These are phyloP conservation scores for Mustela lutreola DNA, from an alignment of 2,113 vertebrate species.

Conservation along the genomic window DNA sequence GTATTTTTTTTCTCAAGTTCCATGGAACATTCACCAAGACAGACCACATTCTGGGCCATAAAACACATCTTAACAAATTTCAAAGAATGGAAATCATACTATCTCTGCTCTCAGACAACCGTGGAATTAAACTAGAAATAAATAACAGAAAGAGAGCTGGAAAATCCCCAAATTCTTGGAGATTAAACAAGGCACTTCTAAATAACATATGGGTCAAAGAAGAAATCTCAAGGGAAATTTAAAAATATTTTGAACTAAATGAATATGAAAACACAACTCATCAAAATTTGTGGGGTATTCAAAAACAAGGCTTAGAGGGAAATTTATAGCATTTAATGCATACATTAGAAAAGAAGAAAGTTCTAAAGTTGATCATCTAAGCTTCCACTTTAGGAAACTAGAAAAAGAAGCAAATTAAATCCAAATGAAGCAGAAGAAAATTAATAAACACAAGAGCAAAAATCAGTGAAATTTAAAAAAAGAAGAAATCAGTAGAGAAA, in stretches of 20 bases:
- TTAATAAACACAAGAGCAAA: slow-evolving; percentile 5
- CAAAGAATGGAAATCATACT: not conserved
- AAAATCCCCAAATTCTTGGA: not conserved
- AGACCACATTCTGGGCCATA: not conserved
- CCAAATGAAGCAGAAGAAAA: slow-evolving; percentile 13
- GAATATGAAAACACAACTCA: not conserved
- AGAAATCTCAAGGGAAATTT: slow-evolving; percentile 7
- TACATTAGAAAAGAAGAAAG: not conserved
- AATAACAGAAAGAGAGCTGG: not conserved
- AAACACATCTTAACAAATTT: slow-evolving; percentile 21
- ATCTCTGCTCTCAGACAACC: not conserved
- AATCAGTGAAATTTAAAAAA: not conserved
- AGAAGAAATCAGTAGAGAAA: not conserved
- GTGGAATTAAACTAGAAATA: slow-evolving; percentile 21
- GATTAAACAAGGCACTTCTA: not conserved
- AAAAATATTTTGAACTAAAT: slow-evolving; percentile 28
- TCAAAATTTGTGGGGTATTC: not conserved
- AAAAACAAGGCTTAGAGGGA: not conserved
- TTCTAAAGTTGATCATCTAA: not conserved
- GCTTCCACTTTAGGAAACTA: not conserved
- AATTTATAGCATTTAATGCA: not conserved
- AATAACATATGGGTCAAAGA: not conserved
- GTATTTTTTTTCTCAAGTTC: not conserved
- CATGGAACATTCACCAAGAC: not conserved
- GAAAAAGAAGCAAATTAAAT: slow-evolving; percentile 16